phyloP scores from a whole-genome alignment of 2,113 vertebrate genomes.

The Strix uralensis region DNA sequence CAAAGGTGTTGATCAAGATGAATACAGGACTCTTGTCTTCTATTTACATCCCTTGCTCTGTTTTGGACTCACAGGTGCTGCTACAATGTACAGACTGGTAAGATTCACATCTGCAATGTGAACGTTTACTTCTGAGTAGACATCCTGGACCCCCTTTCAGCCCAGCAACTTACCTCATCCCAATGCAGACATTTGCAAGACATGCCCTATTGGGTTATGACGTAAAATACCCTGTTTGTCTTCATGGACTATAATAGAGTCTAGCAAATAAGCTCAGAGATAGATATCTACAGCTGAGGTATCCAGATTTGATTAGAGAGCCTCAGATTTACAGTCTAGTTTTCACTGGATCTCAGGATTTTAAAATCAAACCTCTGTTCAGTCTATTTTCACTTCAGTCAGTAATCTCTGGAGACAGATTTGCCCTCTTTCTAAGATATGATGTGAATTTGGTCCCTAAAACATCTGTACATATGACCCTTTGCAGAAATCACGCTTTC shows the following conservation, averaged over 20 bases:
- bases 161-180: background rate
- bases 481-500: background rate
- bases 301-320: background rate
- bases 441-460: background rate
- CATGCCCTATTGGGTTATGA: background rate
- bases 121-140: background rate
- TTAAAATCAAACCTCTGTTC: background rate
- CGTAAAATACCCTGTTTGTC: background rate
- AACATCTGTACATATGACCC: background rate
- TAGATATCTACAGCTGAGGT: background rate
- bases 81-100: background rate
- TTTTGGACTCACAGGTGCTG: background rate
- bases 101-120: background rate
- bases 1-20: background rate
- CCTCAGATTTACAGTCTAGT: background rate
- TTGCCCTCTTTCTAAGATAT: background rate
- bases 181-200: background rate
- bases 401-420: background rate
- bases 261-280: background rate
- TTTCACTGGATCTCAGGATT: background rate
- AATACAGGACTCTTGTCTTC: background rate
- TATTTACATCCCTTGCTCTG: background rate
- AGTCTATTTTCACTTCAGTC: background rate
- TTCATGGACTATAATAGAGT: background rate
- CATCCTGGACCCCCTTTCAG: background rate